A percentile compares a stretch with the other conserved stretches of the same genome.
Evolutionary conservation across 2,797 vertebrate genomes (phyloP).

Genomic region (Falco columbarius): DNA sequence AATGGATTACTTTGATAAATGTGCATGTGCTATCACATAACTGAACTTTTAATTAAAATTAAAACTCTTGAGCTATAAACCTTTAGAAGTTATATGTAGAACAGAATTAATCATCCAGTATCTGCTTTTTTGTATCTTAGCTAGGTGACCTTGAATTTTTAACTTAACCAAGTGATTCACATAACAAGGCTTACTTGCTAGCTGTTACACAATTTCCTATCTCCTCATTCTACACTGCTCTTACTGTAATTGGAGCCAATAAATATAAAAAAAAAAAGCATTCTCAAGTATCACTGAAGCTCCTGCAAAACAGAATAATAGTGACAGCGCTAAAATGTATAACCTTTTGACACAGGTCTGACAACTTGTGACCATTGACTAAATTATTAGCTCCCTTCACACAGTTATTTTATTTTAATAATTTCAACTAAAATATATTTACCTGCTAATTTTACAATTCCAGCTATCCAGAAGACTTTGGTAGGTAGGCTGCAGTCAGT

Average conservation of each 20-base stretch:
- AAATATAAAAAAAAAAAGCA: neutral
- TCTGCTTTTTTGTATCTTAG: neutral
- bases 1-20: neutral
- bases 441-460: slow-evolving; percentile 95
- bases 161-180: neutral
- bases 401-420: neutral
- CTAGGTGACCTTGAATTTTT: neutral
- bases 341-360: neutral
- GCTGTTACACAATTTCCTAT: neutral
- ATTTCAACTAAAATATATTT: neutral
- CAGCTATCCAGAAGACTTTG: slow-evolving; percentile 98
- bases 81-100: neutral
- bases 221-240: neutral
- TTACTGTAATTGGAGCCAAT: neutral
- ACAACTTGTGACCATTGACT: neutral
- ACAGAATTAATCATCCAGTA: neutral
- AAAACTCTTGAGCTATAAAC: neutral
- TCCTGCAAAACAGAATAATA: rapidly evolving
- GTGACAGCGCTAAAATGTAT: rapidly evolving
- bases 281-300: neutral
- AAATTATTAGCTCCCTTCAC: neutral
- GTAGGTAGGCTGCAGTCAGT: slow-evolving; percentile 90
- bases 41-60: neutral
- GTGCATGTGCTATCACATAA: neutral
- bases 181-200: neutral